phyloP scores from a whole-genome alignment of 2,113 vertebrate species.

The Talpa occidentalis region DNA sequence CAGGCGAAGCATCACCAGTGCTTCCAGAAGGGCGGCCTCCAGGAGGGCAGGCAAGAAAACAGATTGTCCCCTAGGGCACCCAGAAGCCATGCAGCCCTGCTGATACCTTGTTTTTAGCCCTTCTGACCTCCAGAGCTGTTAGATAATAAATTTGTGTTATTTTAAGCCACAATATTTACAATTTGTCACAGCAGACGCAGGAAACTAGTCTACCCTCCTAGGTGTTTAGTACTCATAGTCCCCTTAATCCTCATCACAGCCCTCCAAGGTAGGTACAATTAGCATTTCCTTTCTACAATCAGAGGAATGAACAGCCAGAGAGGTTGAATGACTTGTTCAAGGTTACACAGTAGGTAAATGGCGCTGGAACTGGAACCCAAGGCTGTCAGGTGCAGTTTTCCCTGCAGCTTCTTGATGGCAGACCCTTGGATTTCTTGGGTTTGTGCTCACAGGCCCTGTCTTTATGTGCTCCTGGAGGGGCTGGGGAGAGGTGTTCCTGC shows the following conservation, averaged over 20 bases:
- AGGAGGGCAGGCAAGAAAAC: background rate
- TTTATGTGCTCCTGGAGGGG: background rate
- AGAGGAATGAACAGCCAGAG: background rate
- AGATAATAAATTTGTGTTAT: background rate
- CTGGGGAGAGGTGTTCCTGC: background rate
- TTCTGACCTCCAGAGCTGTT: background rate
- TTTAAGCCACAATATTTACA: background rate
- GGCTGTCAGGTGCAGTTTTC: background rate
- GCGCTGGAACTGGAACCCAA: background rate
- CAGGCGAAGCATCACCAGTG: background rate
- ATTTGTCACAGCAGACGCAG: background rate
- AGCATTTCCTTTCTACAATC: background rate
- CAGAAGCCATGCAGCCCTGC: background rate
- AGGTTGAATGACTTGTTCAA: background rate
- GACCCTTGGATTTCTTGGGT: background rate
- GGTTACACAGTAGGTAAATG: background rate
- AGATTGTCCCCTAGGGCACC: background rate
- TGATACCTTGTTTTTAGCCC: background rate
- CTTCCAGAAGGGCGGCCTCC: background rate
- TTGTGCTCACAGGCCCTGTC: background rate
- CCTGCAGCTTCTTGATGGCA: background rate
- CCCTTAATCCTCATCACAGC: background rate
- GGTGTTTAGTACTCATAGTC: background rate
- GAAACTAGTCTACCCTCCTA: background rate
- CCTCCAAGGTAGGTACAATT: background rate